phyloP scores from a whole-genome alignment of 1,140 invertebrate genomes.

The Drosophila pruinosa region DNA sequence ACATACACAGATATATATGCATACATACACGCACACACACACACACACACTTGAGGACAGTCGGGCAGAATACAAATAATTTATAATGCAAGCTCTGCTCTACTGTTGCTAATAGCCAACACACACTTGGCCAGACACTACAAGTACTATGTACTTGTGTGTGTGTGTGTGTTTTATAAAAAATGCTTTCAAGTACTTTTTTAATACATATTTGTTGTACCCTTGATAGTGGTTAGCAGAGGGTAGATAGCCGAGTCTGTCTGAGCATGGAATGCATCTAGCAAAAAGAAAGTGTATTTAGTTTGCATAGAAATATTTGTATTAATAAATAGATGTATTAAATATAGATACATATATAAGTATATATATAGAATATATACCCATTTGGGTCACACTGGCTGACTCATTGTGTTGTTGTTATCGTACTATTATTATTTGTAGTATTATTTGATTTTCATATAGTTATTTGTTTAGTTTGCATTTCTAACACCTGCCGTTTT shows the following conservation, averaged over 20 bases:
- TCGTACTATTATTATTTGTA: constrained; percentile 14
- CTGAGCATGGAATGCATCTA: no score
- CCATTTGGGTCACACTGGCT: neutral
- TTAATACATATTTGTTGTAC: constrained; percentile 26
- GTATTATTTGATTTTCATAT: constrained; percentile 28
- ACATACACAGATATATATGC: constrained; percentile 7
- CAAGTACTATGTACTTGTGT: neutral
- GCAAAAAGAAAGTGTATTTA: no score
- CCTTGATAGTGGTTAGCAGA: neutral
- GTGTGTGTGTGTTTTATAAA: neutral
- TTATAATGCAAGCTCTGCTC: neutral
- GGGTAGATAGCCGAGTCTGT: no score
- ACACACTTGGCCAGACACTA: neutral
- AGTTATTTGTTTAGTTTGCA: constrained; percentile 50
- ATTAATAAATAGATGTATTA: no score
- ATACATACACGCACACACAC: neutral
- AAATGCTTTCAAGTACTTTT: constrained; percentile 25
- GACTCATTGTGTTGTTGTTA: neutral
- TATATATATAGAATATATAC: no score
- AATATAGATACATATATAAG: no score
- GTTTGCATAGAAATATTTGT: no score
- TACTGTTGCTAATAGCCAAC: constrained; percentile 4
- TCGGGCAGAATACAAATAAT: neutral
- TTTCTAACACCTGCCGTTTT: constrained; percentile 72
- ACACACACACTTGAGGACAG: neutral